These are phyloP conservation scores for Mobula birostris DNA, from an alignment of 2,113 vertebrate species.

Conservation along the genomic window DNA sequence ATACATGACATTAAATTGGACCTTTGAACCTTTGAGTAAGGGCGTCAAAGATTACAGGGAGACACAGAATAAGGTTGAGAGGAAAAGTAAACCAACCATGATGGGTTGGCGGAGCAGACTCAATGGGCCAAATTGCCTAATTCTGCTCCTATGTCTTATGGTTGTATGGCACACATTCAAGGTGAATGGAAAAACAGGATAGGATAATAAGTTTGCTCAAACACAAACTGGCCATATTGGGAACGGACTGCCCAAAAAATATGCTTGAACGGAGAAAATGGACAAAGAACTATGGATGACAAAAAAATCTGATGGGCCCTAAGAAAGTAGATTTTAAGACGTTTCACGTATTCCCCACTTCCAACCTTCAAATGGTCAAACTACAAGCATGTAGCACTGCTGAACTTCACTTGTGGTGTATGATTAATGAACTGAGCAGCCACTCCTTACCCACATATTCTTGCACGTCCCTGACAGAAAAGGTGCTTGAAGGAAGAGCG, in stretches of 20 bases:
- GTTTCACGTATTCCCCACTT: not conserved
- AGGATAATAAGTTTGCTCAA: not conserved
- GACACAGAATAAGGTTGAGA: too few species aligned
- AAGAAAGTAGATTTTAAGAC: not conserved
- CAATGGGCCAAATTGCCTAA: too few species aligned
- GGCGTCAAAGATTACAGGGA: too few species aligned
- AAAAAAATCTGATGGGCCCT: not conserved
- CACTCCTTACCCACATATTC: constrained; percentile 82
- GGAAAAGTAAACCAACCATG: too few species aligned
- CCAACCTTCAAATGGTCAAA: not conserved
- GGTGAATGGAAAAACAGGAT: not conserved
- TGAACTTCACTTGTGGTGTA: not conserved
- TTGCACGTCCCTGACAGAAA: constrained; percentile 88
- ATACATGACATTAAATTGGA: too few species aligned
- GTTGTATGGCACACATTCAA: not conserved
- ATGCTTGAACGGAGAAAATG: not conserved
- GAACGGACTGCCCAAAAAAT: not conserved
- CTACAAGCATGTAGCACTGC: not conserved
- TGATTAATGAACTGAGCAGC: not conserved
- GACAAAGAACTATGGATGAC: not conserved
- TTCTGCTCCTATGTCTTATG: too few species aligned
- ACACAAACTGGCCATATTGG: not conserved
- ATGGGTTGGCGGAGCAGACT: too few species aligned
- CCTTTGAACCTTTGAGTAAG: too few species aligned
- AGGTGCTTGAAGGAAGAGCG: constrained; percentile 73